Evolutionary conservation across 2,113 vertebrate species (phyloP).

Genomic region (Syngnathus typhle): DNA sequence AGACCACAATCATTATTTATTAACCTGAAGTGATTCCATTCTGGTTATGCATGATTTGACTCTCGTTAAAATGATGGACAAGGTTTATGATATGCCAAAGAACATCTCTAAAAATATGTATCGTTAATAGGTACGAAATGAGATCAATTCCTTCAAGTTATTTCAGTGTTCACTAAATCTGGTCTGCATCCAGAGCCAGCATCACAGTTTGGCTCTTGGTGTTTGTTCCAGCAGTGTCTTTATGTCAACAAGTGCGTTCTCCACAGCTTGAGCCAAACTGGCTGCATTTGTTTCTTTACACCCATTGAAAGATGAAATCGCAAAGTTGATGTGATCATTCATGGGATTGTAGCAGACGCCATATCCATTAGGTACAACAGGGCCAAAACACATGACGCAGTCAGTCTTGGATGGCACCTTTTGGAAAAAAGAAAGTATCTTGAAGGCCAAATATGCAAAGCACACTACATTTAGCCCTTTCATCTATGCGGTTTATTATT

Average conservation of each 20-base stretch:
- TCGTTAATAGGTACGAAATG: not conserved
- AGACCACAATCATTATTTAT: not conserved
- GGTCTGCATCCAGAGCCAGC: not conserved
- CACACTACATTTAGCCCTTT: too few relatives aligned
- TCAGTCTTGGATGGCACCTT: slow-evolving; percentile 93
- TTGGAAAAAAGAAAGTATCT: not conserved
- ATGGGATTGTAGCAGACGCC: slow-evolving; percentile 97
- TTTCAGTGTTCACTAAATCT: not conserved
- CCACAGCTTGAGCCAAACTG: slow-evolving; percentile 74
- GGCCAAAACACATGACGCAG: slow-evolving; percentile 94
- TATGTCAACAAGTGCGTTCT: slow-evolving; percentile 82
- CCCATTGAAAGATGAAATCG: slow-evolving; percentile 86
- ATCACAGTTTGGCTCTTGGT: slow-evolving; percentile 84
- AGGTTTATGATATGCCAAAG: not conserved
- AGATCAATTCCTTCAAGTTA: not conserved
- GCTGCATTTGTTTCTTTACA: slow-evolving; percentile 79
- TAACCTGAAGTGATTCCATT: not conserved
- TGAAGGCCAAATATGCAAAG: not conserved
- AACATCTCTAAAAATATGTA: not conserved
- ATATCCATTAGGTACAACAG: slow-evolving; percentile 86
- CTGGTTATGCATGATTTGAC: not conserved
- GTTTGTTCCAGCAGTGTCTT: slow-evolving; percentile 76
- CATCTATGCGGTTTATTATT: too few relatives aligned
- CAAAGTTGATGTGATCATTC: slow-evolving; percentile 87
- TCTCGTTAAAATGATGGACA: not conserved